Conservation (phyloP, 2,888 invertebrate species). For the Lycaena phlaeas region DNA sequence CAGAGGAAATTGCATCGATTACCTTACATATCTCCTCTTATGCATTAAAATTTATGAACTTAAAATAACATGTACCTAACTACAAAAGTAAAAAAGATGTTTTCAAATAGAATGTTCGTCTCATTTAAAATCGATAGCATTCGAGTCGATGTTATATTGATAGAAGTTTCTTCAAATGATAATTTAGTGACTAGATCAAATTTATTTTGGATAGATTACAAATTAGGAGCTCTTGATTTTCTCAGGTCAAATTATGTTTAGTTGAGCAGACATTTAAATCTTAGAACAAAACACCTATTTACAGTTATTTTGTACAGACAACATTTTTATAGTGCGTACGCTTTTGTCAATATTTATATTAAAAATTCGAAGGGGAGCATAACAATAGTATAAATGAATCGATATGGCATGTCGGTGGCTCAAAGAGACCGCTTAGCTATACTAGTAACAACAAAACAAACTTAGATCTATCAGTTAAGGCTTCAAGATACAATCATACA, state of each 20-base stretch:
- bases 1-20: slow-evolving; percentile 11
- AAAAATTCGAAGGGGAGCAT: slow-evolving; percentile 30
- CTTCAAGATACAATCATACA: slow-evolving; percentile 49
- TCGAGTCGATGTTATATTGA: neutral
- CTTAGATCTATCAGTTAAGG: slow-evolving; percentile 58
- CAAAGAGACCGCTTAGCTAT: slow-evolving; percentile 23
- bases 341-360: slow-evolving; percentile 26
- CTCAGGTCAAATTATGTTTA: slow-evolving; percentile 60
- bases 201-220: slow-evolving; percentile 14
- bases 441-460: slow-evolving; percentile 46
- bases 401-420: slow-evolving; percentile 39
- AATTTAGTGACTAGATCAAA: slow-evolving; percentile 34
- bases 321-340: slow-evolving; percentile 59
- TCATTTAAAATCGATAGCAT: slow-evolving; percentile 1
- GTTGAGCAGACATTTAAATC: slow-evolving; percentile 68
- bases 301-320: slow-evolving; percentile 53
- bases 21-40: neutral
- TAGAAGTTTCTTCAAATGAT: neutral
- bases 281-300: slow-evolving; percentile 66
- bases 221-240: slow-evolving; percentile 17
- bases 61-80: neutral
- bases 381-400: slow-evolving; percentile 31
- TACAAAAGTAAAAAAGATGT: neutral
- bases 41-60: neutral
- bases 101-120: neutral